These are phyloP conservation scores for Syrista parreyssii DNA, from an alignment of 2,888 invertebrate species.

Conservation along the genomic window DNA sequence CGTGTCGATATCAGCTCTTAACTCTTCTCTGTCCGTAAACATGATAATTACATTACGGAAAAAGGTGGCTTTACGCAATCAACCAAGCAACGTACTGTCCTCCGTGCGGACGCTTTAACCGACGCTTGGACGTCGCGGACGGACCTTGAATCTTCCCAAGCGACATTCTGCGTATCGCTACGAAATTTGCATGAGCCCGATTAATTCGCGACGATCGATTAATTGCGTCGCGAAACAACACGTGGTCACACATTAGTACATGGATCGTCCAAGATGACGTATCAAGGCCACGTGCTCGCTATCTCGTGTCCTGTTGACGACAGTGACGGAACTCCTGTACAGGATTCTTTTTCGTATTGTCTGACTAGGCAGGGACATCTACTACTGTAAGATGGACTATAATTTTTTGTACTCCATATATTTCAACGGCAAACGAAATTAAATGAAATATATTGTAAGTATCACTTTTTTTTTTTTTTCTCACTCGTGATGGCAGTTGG, in stretches of 20 bases:
- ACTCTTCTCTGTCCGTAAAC: constrained; percentile 6
- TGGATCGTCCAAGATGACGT: neutral
- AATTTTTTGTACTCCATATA: neutral
- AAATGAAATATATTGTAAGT: neutral
- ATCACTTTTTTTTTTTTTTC: neutral
- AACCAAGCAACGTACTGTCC: neutral
- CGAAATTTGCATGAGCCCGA: constrained; percentile 2
- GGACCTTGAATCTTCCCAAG: neutral
- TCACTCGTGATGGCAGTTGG: neutral
- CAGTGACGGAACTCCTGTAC: neutral
- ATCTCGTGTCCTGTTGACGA: neutral
- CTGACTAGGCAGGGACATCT: neutral
- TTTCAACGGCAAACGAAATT: neutral
- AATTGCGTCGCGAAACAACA: neutral
- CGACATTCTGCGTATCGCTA: neutral
- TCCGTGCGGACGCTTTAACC: neutral
- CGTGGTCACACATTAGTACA: neutral
- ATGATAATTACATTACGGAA: constrained; percentile 13
- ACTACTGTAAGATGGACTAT: neutral
- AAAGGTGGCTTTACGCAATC: neutral
- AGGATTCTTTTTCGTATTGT: neutral
- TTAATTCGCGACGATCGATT: neutral
- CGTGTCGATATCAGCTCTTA: neutral
- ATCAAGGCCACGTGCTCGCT: neutral
- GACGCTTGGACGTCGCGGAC: neutral